Evolutionary conservation across 2,888 invertebrate genomes (phyloP).

Genomic region (Diogma glabrata): DNA sequence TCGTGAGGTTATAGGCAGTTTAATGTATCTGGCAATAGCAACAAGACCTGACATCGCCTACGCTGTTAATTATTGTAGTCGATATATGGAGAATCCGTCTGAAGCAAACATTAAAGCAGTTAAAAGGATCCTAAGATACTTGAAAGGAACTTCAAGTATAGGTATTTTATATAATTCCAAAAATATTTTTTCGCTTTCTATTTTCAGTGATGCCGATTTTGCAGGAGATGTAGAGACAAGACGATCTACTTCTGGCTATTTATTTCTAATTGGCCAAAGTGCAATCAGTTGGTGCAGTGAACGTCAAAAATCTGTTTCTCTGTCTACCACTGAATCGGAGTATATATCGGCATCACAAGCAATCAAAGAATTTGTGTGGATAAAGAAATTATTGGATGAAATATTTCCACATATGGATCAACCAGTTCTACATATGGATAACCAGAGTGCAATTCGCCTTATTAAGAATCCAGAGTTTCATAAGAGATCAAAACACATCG

Average conservation of each 20-base stretch:
- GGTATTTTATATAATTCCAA: slow-evolving; percentile 1
- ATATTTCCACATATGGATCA: slow-evolving; percentile 5
- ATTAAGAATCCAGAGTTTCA: slow-evolving; percentile 17
- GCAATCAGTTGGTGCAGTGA: slow-evolving; percentile 19
- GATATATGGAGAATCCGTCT: slow-evolving; percentile 15
- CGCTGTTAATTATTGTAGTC: slow-evolving; percentile 7
- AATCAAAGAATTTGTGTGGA: slow-evolving; percentile 26
- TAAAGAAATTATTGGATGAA: slow-evolving; percentile 12
- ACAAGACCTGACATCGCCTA: slow-evolving; percentile 11
- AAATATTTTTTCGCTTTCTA: slow-evolving; percentile 11
- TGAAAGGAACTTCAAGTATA: slow-evolving; percentile 1
- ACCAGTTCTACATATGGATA: slow-evolving; percentile 20
- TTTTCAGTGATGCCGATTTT: slow-evolving; percentile 20
- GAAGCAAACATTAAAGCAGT: slow-evolving; percentile 13
- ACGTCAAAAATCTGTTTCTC: not conserved
- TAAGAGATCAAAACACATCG: slow-evolving; percentile 16
- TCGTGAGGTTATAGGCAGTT: slow-evolving; percentile 7
- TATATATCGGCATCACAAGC: not conserved
- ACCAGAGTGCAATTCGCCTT: slow-evolving; percentile 19
- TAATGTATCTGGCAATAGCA: slow-evolving; percentile 11
- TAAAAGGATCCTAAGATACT: slow-evolving; percentile 18
- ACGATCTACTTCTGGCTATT: slow-evolving; percentile 20
- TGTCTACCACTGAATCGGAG: not conserved
- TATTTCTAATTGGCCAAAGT: slow-evolving; percentile 20
- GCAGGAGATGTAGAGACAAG: slow-evolving; percentile 17